A percentile compares a stretch with the other conserved stretches of the same genome.
These are phyloP conservation scores for Bombus waltoni DNA, from an alignment of 1,140 invertebrate species.

Conservation along the genomic window DNA sequence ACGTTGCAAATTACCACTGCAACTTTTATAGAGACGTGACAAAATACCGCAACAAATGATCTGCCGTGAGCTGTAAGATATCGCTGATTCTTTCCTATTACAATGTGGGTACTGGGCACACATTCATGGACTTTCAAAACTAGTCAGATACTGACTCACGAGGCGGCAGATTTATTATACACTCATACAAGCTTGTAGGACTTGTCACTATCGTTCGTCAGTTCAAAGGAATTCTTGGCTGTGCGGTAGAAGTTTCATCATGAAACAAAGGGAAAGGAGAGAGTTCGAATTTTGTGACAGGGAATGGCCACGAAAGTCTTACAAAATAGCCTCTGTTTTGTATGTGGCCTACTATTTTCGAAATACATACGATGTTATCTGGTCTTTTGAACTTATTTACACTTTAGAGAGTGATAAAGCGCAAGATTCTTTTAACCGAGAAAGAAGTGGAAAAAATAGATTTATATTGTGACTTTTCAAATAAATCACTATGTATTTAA, in stretches of 20 bases:
- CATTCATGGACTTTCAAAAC: constrained; percentile 1
- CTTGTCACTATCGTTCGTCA: constrained; percentile 12
- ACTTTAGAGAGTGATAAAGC: neutral
- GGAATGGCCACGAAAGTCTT: neutral
- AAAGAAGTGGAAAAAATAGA: neutral
- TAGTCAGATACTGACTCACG: neutral
- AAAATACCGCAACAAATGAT: neutral
- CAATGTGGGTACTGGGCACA: neutral
- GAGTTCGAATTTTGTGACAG: neutral
- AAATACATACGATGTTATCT: neutral
- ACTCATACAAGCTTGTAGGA: neutral
- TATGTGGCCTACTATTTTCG: neutral
- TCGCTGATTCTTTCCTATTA: neutral
- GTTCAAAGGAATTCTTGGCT: constrained; percentile 18
- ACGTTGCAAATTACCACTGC: too few species aligned
- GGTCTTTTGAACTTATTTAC: neutral
- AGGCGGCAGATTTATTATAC: neutral
- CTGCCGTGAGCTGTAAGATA: too few species aligned
- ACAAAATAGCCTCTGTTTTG: neutral
- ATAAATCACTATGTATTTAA: neutral
- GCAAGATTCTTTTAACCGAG: neutral
- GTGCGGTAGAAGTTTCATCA: neutral
- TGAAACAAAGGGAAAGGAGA: neutral
- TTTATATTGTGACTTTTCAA: neutral
- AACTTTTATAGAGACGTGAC: neutral